Conservation (phyloP, 2,888 invertebrate species). For the Chloroclystis v-ata region DNA sequence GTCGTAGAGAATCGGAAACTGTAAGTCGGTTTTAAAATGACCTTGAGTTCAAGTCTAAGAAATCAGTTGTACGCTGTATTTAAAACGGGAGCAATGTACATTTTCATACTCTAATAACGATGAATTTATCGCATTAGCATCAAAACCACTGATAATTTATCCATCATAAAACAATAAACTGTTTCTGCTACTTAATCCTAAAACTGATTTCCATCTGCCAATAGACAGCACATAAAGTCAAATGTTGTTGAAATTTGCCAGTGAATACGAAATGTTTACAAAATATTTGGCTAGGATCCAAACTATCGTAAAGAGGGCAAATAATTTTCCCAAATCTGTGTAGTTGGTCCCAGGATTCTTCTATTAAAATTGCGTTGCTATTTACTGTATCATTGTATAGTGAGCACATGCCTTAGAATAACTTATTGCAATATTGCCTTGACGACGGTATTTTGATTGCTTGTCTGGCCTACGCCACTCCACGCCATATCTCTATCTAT, state of each 20-base stretch:
- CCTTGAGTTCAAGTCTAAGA: conserved; percentile 24
- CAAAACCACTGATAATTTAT: no score
- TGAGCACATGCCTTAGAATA: conserved; percentile 48
- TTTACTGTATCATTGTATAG: conserved; percentile 14
- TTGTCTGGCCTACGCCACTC: conserved; percentile 15
- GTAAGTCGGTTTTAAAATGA: conserved; percentile 24
- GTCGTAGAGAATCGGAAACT: conserved; percentile 31
- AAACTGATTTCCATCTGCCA: not conserved
- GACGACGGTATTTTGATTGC: conserved; percentile 39
- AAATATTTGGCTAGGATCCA: conserved; percentile 22
- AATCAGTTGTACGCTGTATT: conserved; percentile 10
- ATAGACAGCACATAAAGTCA: not conserved
- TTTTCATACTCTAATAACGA: conserved; percentile 2
- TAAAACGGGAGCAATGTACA: conserved; percentile 7
- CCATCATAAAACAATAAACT: not conserved
- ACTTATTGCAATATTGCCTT: conserved; percentile 56
- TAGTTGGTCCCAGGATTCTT: conserved; percentile 11
- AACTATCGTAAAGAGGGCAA: conserved; percentile 21
- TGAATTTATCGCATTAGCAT: not conserved
- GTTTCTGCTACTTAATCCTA: not conserved
- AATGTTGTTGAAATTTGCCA: conserved; percentile 6
- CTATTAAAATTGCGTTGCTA: conserved; percentile 11
- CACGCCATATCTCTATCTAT: conserved; percentile 13
- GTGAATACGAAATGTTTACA: conserved; percentile 16
- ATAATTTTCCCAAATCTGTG: conserved; percentile 14